Conservation (phyloP, 2,797 vertebrate species). For the Acipenser transmontanus region DNA sequence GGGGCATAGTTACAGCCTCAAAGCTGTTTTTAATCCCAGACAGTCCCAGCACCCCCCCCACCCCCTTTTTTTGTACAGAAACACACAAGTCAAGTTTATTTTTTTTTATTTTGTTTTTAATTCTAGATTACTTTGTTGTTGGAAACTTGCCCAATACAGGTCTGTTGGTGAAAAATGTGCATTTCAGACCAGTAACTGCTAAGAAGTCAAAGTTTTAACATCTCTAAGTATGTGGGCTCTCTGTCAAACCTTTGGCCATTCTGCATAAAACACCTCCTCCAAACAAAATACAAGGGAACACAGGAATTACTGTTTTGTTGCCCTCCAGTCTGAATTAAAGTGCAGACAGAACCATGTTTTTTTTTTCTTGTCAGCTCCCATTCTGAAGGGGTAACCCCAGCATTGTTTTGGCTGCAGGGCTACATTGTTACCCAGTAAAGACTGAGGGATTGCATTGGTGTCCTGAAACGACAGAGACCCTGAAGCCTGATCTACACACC, state of each 20-base stretch:
- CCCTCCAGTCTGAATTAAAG: slow-evolving; percentile 27
- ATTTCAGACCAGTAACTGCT: slow-evolving; percentile 66
- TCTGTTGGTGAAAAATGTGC: slow-evolving; percentile 67
- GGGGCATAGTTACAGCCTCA: too few relatives aligned
- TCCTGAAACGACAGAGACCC: background rate
- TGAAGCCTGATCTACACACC: background rate
- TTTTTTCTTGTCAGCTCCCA: background rate
- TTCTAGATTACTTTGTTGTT: slow-evolving; percentile 51
- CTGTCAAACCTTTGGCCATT: slow-evolving; percentile 55
- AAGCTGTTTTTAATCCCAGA: too few relatives aligned
- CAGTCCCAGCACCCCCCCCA: too few relatives aligned
- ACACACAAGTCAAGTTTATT: slow-evolving; percentile 19
- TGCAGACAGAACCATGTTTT: slow-evolving; percentile 13
- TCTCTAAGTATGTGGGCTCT: slow-evolving; percentile 49
- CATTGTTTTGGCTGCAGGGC: background rate
- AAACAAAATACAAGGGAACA: slow-evolving; percentile 32
- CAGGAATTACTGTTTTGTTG: slow-evolving; percentile 20
- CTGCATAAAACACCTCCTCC: slow-evolving; percentile 40
- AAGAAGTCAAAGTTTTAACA: slow-evolving; percentile 34
- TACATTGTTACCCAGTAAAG: background rate
- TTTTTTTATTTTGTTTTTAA: slow-evolving; percentile 29
- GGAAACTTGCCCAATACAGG: slow-evolving; percentile 66
- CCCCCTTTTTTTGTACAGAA: slow-evolving; percentile 19
- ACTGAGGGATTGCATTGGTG: background rate
- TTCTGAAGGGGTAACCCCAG: background rate